Base-by-base conservation (phyloP, 2,797 vertebrate species). In the Microcaecilia unicolor region DNA sequence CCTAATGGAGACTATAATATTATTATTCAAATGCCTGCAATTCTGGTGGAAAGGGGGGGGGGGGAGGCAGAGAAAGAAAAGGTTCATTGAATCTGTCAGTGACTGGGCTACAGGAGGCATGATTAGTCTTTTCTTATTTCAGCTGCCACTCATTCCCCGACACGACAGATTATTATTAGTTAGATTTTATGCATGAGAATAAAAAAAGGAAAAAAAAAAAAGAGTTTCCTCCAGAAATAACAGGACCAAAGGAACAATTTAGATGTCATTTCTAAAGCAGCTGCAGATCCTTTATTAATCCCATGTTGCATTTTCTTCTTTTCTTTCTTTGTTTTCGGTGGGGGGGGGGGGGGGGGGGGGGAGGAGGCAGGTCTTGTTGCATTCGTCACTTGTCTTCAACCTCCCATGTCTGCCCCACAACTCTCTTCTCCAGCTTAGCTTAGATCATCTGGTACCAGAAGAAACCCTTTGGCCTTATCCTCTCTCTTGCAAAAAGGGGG, bases 21-120 rank as follows among this genome's bases (percentile, higher is more conserved):
- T 80, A 83, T 82, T 76, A 83, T 82, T 84, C 74, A 77, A 81
- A 81, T 78, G 73, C 48, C 73, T 73, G 55, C 45, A 67, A 72
- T 76, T 76, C 63, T 80, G 58, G 74, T 37, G 64, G 71, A 72
- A 61, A 28, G 44, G 42, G 54, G 46, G 38, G 25, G 11, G 40
- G 39, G 41, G 26, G 53, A 44, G 55, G 43, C 36, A 54, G 48
- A 31, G 31, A 32, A 55, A 60, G 62, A 62, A 55, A 52, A 30
- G 53, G 36, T 52, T 77, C 76, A 72, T 73, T 80, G 78, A 78
- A 78, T 77, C 76, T 75, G 70, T 68, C 37, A 38, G 67, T 13
- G 57, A 76, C 62, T 51, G 67, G 74, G 61, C 67, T 70, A 64
- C 71, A 57, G 71, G 66, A 83, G 68, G 72, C 58, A 69, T 6